Evolutionary conservation across 2,888 invertebrate species (phyloP).

Genomic region (Macrophya alboannulata): DNA sequence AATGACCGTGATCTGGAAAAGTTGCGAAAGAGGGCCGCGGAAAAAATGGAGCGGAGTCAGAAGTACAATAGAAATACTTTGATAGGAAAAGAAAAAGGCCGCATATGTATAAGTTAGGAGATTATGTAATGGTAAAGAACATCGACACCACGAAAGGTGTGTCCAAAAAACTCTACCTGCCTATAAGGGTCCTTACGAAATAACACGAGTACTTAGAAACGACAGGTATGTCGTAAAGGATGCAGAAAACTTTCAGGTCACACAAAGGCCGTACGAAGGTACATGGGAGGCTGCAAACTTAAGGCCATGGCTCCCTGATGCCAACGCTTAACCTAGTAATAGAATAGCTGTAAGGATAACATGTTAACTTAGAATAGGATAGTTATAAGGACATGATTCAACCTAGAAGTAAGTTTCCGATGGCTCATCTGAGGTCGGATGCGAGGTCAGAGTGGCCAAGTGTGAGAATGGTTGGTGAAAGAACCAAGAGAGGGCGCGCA

Average conservation of each 20-base stretch:
- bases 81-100: constrained; percentile 54
- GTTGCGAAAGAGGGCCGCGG: constrained; percentile 1
- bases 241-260: constrained; percentile 66
- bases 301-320: constrained; percentile 23
- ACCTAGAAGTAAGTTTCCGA: too few relatives aligned
- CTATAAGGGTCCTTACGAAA: constrained; percentile 68
- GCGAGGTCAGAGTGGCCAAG: too few relatives aligned
- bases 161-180: constrained; percentile 67
- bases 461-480: too few relatives aligned
- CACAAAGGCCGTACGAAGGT: constrained; percentile 63
- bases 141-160: constrained; percentile 64
- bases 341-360: too few relatives aligned
- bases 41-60: background rate
- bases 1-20: constrained; percentile 22
- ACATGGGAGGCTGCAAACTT: constrained; percentile 34
- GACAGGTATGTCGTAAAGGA: constrained; percentile 67
- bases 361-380: too few relatives aligned
- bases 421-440: too few relatives aligned
- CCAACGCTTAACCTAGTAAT: too few relatives aligned
- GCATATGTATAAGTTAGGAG: constrained; percentile 62
- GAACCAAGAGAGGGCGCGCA: too few relatives aligned
- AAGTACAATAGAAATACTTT: constrained; percentile 19
- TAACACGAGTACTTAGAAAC: constrained; percentile 65
- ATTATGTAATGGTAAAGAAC: constrained; percentile 67
- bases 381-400: too few relatives aligned